Evolutionary conservation across 2,888 invertebrate species (phyloP).

Genomic region (Hypolimnas misippus): DNA sequence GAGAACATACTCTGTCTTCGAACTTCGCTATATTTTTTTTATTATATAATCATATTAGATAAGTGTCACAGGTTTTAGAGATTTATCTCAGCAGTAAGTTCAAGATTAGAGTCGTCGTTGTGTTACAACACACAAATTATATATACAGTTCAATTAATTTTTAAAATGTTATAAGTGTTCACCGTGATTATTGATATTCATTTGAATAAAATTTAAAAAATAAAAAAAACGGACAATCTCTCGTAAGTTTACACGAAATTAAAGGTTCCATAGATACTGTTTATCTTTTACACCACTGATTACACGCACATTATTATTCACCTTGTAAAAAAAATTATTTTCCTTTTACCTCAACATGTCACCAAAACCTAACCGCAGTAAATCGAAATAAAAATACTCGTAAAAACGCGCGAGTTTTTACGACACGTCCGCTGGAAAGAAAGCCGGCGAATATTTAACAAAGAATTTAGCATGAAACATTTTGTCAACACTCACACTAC

Average conservation of each 20-base stretch:
- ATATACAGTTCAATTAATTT: too few relatives aligned
- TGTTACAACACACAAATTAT: too few relatives aligned
- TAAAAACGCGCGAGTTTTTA: background rate
- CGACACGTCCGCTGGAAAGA: background rate
- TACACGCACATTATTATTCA: background rate
- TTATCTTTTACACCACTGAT: background rate
- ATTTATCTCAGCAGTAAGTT: constrained; percentile 20
- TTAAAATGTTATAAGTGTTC: too few relatives aligned
- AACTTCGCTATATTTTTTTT: constrained; percentile 10
- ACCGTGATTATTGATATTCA: too few relatives aligned
- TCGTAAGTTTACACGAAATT: background rate
- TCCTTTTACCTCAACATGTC: background rate
- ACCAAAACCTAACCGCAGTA: too few relatives aligned
- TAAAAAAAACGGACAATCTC: background rate
- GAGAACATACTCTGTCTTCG: constrained; percentile 10
- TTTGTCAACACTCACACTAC: constrained; percentile 2
- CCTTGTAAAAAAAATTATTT: background rate
- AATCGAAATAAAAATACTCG: background rate
- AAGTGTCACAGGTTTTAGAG: constrained; percentile 14
- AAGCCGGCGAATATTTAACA: background rate
- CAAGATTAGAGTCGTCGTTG: background rate
- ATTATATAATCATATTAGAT: constrained; percentile 23
- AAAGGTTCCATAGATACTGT: background rate
- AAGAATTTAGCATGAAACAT: background rate
- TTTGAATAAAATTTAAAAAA: too few relatives aligned